These are phyloP conservation scores for Strigamia crassipes DNA, from an alignment of 2,888 invertebrate genomes.

Conservation along the genomic window DNA sequence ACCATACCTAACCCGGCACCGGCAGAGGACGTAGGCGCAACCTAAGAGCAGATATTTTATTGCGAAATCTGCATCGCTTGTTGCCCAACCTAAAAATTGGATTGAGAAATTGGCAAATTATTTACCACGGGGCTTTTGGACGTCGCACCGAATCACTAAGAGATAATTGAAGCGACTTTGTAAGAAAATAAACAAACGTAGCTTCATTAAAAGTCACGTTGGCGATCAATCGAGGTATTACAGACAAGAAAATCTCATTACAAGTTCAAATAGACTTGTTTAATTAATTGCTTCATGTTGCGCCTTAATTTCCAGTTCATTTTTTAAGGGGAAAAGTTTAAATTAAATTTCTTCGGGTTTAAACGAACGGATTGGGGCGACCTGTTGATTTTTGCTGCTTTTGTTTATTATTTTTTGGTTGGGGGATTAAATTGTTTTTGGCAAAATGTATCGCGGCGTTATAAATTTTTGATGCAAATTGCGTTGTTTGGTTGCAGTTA, in stretches of 20 bases:
- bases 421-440: background rate
- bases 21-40: too few relatives aligned
- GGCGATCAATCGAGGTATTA: too few relatives aligned
- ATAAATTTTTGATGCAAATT: background rate
- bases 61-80: too few relatives aligned
- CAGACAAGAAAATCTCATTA: background rate
- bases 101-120: background rate
- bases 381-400: too few relatives aligned
- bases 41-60: too few relatives aligned
- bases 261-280: background rate
- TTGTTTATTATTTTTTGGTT: background rate
- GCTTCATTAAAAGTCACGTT: background rate
- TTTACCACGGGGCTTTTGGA: background rate
- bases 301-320: background rate
- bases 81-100: too few relatives aligned
- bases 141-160: too few relatives aligned
- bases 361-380: too few relatives aligned
- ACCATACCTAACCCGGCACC: background rate
- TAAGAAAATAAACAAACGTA: background rate
- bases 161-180: too few relatives aligned
- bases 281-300: background rate
- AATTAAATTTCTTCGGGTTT: too few relatives aligned
- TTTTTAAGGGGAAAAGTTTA: too few relatives aligned
- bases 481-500: constrained; percentile 63
- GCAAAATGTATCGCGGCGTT: background rate